Base-by-base conservation (phyloP, 2,113 vertebrate species). In the Zosterops lateralis region DNA sequence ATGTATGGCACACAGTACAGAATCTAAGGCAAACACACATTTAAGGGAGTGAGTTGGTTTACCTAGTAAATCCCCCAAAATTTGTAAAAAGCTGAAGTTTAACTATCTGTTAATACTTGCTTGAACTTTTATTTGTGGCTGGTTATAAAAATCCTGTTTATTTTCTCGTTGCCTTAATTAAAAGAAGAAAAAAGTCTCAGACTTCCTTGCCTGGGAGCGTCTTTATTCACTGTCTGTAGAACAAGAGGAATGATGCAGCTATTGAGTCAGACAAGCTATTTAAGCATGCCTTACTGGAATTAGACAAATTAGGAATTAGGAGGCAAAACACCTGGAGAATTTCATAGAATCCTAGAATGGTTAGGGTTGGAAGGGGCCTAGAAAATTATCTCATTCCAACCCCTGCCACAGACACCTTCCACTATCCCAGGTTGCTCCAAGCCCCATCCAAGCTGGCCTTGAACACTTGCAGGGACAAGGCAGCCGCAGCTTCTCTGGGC, bases 401-500 rank as follows among this genome's bases (percentile, higher is more conserved):
- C 14, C 2, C 10, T 56, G 17, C 9, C 15, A 51, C 14, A 4
- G 18, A 38, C 15, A 24, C 32, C 36, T 51, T 65, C 12, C 15
- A 14, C 22, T n/a, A 3, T 6, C 3, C 15, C 32, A 51, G 44
- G 5, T 7, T 58, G 21, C 22, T 57, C 51, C 67, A 44, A 44
- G 50, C 8, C 31, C 21, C 0, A 1, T 54, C 12, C 20, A 21
- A 1, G 21, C 17, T 42, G 57, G 9, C 42, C 36, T 50, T 57
- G 50, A 9, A 10, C 32, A 10, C 50, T 18, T 4, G 6, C 4
- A 8, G 50, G 15, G n/a, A 44, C 0, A 1, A 12, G 17, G 48
- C 40, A 61, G n/a, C 15, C 10, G 4, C 38, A 61, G 64, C 47
- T 45, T 24, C 18, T 70, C 56, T n/a, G 34, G 34, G 31, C 25